phyloP scores from a whole-genome alignment of 1,140 invertebrate genomes.

The Procambarus virginalis region DNA sequence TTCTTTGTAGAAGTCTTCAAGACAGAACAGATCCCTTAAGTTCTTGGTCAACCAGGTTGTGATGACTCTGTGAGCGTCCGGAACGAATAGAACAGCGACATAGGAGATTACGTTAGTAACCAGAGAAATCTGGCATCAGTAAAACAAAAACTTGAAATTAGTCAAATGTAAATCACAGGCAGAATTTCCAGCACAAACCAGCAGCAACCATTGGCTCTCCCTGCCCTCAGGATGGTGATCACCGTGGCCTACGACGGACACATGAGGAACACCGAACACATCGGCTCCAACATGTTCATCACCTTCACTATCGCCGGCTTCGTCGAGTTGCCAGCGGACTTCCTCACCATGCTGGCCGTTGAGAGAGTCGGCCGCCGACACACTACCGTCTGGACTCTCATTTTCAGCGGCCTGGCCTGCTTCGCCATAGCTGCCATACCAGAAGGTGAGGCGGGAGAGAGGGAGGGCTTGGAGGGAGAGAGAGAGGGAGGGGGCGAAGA shows the following conservation, averaged over 20 bases:
- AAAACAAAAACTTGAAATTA: too few species aligned
- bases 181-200: too few species aligned
- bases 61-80: too few species aligned
- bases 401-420: slow-evolving; percentile 26
- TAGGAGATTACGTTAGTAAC: too few species aligned
- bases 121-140: too few species aligned
- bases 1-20: too few species aligned
- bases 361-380: slow-evolving; percentile 89
- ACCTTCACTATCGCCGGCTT: slow-evolving; percentile 88
- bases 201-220: too few species aligned
- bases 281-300: slow-evolving; percentile 81
- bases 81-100: too few species aligned
- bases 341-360: slow-evolving; percentile 84
- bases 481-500: not conserved
- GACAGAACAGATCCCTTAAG: too few species aligned
- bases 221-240: slow-evolving; percentile 45
- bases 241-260: slow-evolving; percentile 55
- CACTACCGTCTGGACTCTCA: slow-evolving; percentile 82
- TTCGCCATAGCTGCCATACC: slow-evolving; percentile 22
- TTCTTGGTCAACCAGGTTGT: too few species aligned
- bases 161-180: too few species aligned
- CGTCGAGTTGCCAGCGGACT: slow-evolving; percentile 88
- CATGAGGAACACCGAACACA: slow-evolving; percentile 61
- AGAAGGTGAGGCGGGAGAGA: not conserved
- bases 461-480: not conserved